These are phyloP conservation scores for Tromatobia lineatoria DNA, from an alignment of 2,888 invertebrate genomes.

Conservation along the genomic window DNA sequence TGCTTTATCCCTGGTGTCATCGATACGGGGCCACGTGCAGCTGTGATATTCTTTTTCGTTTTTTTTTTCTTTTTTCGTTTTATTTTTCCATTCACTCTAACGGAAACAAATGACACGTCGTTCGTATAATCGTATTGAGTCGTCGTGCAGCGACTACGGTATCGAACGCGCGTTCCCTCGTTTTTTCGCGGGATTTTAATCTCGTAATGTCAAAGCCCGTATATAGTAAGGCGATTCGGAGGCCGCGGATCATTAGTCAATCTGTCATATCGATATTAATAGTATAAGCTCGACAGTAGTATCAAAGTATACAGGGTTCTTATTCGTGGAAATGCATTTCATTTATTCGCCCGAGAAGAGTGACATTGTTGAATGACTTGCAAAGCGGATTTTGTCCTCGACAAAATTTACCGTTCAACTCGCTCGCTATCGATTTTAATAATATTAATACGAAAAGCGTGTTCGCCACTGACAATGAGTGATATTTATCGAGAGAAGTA, in stretches of 20 bases:
- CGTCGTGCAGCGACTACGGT: slow-evolving; percentile 55
- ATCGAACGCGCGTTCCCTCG: slow-evolving; percentile 40
- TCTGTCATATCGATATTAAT: slow-evolving; percentile 85
- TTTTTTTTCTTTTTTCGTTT: slow-evolving; percentile 28
- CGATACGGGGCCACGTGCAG: slow-evolving; percentile 42
- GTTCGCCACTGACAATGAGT: slow-evolving; percentile 35
- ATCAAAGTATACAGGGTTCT: slow-evolving; percentile 80
- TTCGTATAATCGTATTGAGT: slow-evolving; percentile 78
- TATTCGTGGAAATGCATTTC: slow-evolving; percentile 83
- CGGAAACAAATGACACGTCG: slow-evolving; percentile 80
- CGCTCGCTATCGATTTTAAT: slow-evolving; percentile 44
- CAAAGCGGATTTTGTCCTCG: slow-evolving; percentile 26
- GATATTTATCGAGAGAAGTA: slow-evolving; percentile 45
- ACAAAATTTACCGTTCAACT: slow-evolving; percentile 55
- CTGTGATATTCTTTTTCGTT: slow-evolving; percentile 13
- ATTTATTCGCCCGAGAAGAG: slow-evolving; percentile 78
- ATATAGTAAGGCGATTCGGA: slow-evolving; percentile 69
- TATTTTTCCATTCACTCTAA: slow-evolving; percentile 67
- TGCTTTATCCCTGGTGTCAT: neutral
- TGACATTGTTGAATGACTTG: slow-evolving; percentile 84
- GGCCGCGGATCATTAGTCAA: slow-evolving; percentile 84
- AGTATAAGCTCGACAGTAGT: slow-evolving; percentile 75
- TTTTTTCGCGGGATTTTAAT: slow-evolving; percentile 81
- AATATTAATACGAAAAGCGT: slow-evolving; percentile 53
- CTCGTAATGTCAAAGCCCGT: slow-evolving; percentile 84